phyloP scores from a whole-genome alignment of 1,140 invertebrate genomes.

The Brachionus manjavacas region DNA sequence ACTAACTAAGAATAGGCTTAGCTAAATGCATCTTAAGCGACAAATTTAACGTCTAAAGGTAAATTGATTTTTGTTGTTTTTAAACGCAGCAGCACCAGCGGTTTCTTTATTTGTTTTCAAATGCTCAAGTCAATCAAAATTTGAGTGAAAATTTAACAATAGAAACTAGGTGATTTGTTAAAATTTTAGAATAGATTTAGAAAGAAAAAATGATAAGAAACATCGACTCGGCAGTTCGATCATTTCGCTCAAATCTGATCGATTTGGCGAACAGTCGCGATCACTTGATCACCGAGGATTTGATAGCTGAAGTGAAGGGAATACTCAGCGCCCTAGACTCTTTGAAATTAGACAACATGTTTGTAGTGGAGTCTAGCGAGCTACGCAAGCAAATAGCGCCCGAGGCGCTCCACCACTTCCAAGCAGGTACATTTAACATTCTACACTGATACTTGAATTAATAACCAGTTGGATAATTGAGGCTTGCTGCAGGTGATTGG shows the following conservation, averaged over 20 bases:
- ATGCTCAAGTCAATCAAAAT: slow-evolving; percentile 31
- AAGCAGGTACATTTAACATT: neutral
- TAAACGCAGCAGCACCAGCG: neutral
- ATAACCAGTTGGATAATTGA: neutral
- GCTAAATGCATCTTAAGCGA: neutral
- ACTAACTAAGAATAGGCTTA: neutral
- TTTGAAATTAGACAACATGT: slow-evolving; percentile 21
- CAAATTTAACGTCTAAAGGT: neutral
- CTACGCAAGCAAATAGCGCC: neutral
- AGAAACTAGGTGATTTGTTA: neutral
- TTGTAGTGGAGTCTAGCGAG: neutral
- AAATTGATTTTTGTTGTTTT: neutral
- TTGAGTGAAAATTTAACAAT: neutral
- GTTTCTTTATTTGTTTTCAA: neutral
- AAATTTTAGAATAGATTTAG: neutral
- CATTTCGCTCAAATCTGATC: neutral
- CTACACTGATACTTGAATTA: neutral
- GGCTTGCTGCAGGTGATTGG: neutral
- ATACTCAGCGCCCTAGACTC: slow-evolving; percentile 12
- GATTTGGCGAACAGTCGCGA: slow-evolving; percentile 14
- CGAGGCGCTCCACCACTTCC: neutral
- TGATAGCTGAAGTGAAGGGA: slow-evolving; percentile 1
- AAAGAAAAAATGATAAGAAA: neutral
- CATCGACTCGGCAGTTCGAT: neutral
- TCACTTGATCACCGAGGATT: neutral